Evolutionary conservation across 2,113 vertebrate species (phyloP), one percentile per base, ranked within the genome.

Genomic region (Fulica atra): DNA sequence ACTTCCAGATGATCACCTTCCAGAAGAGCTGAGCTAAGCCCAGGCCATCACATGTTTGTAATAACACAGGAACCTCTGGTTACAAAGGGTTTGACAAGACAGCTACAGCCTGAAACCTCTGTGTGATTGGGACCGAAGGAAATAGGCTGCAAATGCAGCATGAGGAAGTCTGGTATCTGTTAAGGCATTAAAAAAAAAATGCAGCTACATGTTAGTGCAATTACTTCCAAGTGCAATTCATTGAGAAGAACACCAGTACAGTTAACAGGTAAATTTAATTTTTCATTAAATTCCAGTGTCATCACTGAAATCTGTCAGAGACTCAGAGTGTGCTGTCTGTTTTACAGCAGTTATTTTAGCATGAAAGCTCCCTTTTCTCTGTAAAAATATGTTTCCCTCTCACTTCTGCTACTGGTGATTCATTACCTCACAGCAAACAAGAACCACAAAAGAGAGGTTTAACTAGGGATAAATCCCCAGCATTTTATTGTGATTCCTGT

Each of bases 1-100:
- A 97, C 80, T 97, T 97, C 87, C 96, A 96, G 70, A 95, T 95
- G 57, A 88, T 96, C 44, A 6, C 69, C 91, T 96, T 96, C 91
- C 96, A 95, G 78, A 97, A 97, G 63, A 96, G 76, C 7, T 96
- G 69, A 96, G 64, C 60, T 31, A n/a, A 86, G 0, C 46, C 57
- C 66, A 69, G 54, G n/a, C 69, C 25, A 44, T 11, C 38, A 51
- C 4, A 2, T 21, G 26, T 42, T 82, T 85, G 71, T 53, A 66
- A 61, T 73, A 76, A 57, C 28, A 56, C 11, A 57, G 42, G 68
- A 91, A 72, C 29, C 16, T 56, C 33, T 59, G 63, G 46, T 60
- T 82, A 74, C 25, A 77, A 73, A 85, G 53, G 18, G 23, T 81
- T 70, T 38, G 72, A 72, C 68, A 70, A 92, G 51, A 50, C 3